A percentile compares a stretch with the other conserved stretches of the same genome.
Conservation (phyloP, 2,797 vertebrate genomes). For the Danio choprae region DNA sequence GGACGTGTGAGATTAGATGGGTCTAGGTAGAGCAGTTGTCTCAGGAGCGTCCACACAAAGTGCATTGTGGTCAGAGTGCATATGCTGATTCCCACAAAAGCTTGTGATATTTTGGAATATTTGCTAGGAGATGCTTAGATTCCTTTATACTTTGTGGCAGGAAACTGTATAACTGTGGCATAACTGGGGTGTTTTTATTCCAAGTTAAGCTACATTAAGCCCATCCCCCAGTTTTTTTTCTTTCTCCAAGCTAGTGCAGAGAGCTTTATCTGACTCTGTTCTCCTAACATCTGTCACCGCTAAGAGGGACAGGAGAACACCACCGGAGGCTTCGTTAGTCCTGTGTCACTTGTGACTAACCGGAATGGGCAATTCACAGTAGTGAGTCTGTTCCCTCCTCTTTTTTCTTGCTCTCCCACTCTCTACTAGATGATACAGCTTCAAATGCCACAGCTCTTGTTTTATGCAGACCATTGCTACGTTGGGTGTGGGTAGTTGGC, state of each 20-base stretch:
- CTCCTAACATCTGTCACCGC: conserved; percentile 68
- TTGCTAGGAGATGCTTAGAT: conserved; percentile 30
- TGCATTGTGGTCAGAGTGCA: conserved; percentile 18
- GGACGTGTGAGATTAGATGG: conserved; percentile 54
- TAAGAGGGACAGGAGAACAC: conserved; percentile 66
- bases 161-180: conserved; percentile 48
- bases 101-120: conserved; percentile 30
- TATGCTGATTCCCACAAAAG: neutral
- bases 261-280: conserved; percentile 63
- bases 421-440: conserved; percentile 59
- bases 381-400: conserved; percentile 54
- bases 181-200: conserved; percentile 51
- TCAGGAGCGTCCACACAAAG: conserved; percentile 1
- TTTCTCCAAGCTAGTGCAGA: conserved; percentile 49
- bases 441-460: conserved; percentile 56
- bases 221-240: conserved; percentile 52
- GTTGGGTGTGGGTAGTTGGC: conserved; percentile 50
- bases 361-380: conserved; percentile 63
- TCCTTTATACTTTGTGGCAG: conserved; percentile 46
- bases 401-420: conserved; percentile 56
- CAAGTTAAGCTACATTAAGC: conserved; percentile 60
- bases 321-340: conserved; percentile 65
- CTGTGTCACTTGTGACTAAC: conserved; percentile 70
- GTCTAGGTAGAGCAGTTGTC: conserved; percentile 42
- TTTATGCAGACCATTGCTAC: conserved; percentile 59